Evolutionary conservation across 2,888 invertebrate species (phyloP).

Genomic region (Dicycla oo): DNA sequence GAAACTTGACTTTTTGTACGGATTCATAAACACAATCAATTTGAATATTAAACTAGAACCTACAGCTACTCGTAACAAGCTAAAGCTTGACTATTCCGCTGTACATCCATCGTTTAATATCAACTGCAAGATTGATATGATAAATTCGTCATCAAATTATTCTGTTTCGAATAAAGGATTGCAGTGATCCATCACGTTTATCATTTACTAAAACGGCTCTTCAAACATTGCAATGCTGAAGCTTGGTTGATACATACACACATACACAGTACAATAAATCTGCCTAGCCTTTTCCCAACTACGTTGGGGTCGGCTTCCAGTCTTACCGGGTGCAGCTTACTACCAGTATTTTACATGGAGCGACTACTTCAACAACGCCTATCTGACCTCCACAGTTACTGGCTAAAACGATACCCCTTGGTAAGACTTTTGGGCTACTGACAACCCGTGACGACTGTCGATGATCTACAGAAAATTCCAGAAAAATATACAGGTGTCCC

Average conservation of each 20-base stretch:
- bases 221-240: slow-evolving; percentile 11
- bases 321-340: too few species aligned
- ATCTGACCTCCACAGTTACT: not conserved
- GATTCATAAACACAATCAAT: slow-evolving; percentile 22
- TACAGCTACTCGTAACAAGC: slow-evolving; percentile 9
- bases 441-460: not conserved
- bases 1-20: not conserved
- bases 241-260: too few species aligned
- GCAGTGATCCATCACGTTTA: slow-evolving; percentile 41
- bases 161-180: slow-evolving; percentile 40
- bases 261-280: not conserved
- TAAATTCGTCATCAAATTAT: slow-evolving; percentile 50
- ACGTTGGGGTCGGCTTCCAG: too few species aligned
- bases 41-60: slow-evolving; percentile 28
- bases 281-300: not conserved
- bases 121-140: slow-evolving; percentile 52
- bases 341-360: too few species aligned
- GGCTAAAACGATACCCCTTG: not conserved
- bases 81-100: slow-evolving; percentile 17
- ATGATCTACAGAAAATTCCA: too few species aligned
- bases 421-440: not conserved
- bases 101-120: slow-evolving; percentile 42
- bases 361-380: too few species aligned
- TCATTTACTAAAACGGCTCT: slow-evolving; percentile 34
- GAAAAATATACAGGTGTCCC: too few species aligned